Conservation (phyloP, 2,797 vertebrate genomes). For the Pyrrhura leucotis region DNA sequence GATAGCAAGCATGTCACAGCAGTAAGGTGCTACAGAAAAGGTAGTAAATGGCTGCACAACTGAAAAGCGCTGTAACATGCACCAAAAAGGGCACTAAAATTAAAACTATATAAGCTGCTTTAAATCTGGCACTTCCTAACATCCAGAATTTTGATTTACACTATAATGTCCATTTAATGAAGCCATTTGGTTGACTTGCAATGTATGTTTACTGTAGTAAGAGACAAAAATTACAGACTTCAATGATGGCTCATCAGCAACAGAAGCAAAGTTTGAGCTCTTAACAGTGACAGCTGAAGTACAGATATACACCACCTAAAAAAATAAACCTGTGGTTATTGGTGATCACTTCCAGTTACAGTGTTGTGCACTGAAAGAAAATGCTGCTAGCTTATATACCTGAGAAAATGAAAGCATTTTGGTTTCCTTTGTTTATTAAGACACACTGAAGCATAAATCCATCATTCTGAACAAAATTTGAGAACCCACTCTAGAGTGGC, state of each 20-base stretch:
- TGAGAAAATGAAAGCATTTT: neutral
- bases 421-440: neutral
- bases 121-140: neutral
- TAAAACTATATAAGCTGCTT: neutral
- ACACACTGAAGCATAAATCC: neutral
- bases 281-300: neutral
- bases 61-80: neutral
- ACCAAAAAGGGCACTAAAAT: neutral
- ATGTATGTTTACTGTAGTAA: neutral
- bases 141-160: neutral
- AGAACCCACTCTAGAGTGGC: neutral
- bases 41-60: neutral
- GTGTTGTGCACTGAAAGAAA: neutral
- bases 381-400: neutral
- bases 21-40: neutral
- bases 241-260: neutral
- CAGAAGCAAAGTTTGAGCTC: neutral
- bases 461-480: neutral
- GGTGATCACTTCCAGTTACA: neutral
- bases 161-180: neutral
- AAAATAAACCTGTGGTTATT: neutral
- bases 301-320: neutral
- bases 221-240: neutral
- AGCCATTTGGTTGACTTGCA: neutral
- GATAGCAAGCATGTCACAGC: neutral